Conservation (phyloP, 2,113 vertebrate genomes). For the Phasianus colchicus region DNA sequence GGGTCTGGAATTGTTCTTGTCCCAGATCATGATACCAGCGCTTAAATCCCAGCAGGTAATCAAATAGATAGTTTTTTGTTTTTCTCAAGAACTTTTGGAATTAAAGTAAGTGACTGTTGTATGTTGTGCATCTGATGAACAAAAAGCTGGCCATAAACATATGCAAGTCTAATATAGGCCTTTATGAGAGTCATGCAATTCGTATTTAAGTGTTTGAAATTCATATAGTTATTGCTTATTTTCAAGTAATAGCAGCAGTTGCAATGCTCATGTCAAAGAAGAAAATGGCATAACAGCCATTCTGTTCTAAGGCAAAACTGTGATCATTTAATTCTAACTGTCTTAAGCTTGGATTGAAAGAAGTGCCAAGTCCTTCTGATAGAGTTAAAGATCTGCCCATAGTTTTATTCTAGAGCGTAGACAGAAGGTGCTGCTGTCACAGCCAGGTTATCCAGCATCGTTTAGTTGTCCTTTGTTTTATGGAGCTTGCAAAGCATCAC, state of each 20-base stretch:
- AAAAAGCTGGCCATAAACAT: neutral
- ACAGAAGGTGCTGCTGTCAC: neutral
- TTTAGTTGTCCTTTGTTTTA: neutral
- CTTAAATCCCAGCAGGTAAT: constrained; percentile 84
- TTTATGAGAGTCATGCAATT: neutral
- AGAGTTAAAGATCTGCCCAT: neutral
- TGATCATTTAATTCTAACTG: neutral
- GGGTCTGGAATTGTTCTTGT: constrained; percentile 80
- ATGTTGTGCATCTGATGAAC: neutral
- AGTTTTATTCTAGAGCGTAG: neutral
- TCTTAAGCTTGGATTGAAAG: neutral
- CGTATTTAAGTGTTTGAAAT: neutral
- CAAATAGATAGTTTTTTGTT: neutral
- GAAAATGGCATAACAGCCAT: neutral
- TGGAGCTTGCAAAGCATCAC: neutral
- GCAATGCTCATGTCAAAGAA: neutral
- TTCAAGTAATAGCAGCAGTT: neutral
- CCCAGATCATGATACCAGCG: constrained; percentile 79
- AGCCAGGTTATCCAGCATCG: neutral
- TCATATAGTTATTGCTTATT: neutral
- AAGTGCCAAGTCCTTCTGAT: neutral
- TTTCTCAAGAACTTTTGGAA: neutral
- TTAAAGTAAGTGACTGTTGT: neutral
- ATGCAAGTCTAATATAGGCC: neutral
- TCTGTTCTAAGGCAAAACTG: neutral